Evolutionary conservation across 2,888 invertebrate genomes (phyloP), one percentile per base, ranked within the genome.

Genomic region (Erpobdella octoculata): DNA sequence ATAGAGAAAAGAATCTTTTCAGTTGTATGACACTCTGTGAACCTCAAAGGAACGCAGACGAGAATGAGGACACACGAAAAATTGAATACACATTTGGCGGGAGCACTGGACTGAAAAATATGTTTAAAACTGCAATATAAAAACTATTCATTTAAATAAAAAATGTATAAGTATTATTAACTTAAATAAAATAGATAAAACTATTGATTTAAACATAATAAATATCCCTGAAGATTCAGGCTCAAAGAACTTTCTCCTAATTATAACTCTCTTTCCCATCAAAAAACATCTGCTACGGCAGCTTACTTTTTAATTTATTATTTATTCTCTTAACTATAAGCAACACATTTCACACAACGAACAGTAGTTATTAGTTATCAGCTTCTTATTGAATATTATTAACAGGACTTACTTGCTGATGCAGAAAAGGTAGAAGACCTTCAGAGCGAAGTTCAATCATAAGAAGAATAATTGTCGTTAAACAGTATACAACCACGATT

Each of bases 371-470:
- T n/a, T n/a, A n/a, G n/a, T n/a, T n/a, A n/a, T n/a, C n/a, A n/a
- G n/a, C n/a, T n/a, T 21, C 8, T 9, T 59, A 9, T 59, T 59
- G 9, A 59, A 15, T 59, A 21, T 59, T 41, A 41, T 18, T 53
- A n/a, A n/a, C 21, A 53, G 21, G 68, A 80, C 84, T 86, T 83
- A 94, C 94, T 88, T 95, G 86, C 84, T 95, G 95, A 79, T 91
- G 91, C 71, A 93, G 85, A 85, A 94, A 97, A 0, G 91, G 91
- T 70, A 88, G 86, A 15, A 94, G 82, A 4, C 97, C 97, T 81
- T 96, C 94, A 81, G 95, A 93, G 82, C 91, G 89, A 73, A 98
- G 89, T 85, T 97, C 97, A 78, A 92, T 91, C 0, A 93, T 91
- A 82, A 95, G 93, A 83, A 93, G 86, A 73, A 94, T 86, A 5